Evolutionary conservation across 2,797 vertebrate genomes (phyloP).

Genomic region (Delichon dasypus): DNA sequence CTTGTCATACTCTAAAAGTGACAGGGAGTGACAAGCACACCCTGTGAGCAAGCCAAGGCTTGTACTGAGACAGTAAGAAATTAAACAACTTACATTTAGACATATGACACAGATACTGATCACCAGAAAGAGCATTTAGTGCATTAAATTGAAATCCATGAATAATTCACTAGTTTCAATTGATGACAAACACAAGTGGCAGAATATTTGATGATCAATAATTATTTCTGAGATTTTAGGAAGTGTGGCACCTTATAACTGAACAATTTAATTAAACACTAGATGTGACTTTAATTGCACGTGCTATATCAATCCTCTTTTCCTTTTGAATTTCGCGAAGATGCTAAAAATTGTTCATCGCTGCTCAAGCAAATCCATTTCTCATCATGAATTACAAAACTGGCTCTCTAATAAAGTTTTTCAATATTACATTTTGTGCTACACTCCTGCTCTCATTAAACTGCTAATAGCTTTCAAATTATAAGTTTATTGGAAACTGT

Average conservation of each 20-base stretch:
- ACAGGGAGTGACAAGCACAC: neutral
- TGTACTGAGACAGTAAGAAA: conserved; percentile 4
- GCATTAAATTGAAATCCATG: conserved; percentile 44
- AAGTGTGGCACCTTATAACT: conserved; percentile 19
- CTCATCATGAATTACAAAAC: conserved; percentile 9
- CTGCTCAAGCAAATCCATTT: neutral
- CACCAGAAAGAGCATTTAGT: conserved; percentile 37
- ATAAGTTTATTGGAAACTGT: neutral
- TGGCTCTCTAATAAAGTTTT: neutral
- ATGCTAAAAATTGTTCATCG: neutral
- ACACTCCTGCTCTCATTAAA: neutral
- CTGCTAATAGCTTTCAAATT: conserved; percentile 17
- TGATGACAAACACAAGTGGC: conserved; percentile 44
- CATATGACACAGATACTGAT: conserved; percentile 47
- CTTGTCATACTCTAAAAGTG: neutral
- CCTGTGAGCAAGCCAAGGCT: neutral
- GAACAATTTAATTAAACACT: conserved; percentile 62
- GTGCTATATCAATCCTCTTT: neutral
- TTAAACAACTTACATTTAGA: conserved; percentile 24
- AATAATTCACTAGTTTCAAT: conserved; percentile 63
- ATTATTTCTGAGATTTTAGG: conserved; percentile 54
- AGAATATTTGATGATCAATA: conserved; percentile 63
- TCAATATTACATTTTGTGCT: neutral
- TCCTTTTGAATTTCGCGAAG: neutral
- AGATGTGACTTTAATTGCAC: conserved; percentile 60